Base-by-base conservation (phyloP, 2,797 vertebrate genomes). In the Antennarius maculatus region DNA sequence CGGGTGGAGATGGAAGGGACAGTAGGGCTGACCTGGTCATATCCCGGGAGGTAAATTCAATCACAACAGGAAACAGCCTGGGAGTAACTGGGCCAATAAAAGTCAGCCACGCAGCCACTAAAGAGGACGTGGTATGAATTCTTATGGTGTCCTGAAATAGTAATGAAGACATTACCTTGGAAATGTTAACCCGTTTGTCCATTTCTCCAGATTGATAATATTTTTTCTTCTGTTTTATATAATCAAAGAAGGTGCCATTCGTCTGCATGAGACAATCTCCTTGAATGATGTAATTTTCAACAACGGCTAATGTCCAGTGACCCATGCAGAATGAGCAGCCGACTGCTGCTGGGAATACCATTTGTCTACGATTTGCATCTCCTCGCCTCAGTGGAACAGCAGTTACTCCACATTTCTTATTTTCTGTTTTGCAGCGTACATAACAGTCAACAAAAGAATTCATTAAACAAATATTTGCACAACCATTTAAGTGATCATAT, bases 41-140 rank as follows among this genome's bases (percentile, higher is more conserved):
- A 86, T 90, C 85, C 81, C 87, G 77, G 59, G 80, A 86, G 77
- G 76, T 78, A 83, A 90, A 92, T 89, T 88, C 69, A 90, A 91
- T 91, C 86, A 90, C 66, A 74, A 79, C 85, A 85, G 90, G 89
- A 91, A 89, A 77, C 78, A 74, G 81, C 67, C 64, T 34, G 66
- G 39, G 68, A 80, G 73, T 78, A 79, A 73, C 57, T 28, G 52
- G 52, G 55, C 73, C 80, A 84, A 84, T 86, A 81, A 85, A 86
- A 77, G 67, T 29, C 72, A 81, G 78, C 65, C 65, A 43, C 46
- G 65, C 59, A 42, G 60, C 43, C 69, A 71, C 66, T 27, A 49
- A 31, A 65, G 76, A 73, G 70, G 61, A 86, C 61, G 72, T 86
- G 76, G 80, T 63, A 57, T 76, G 76, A 83, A 84, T 79, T 64